Evolutionary conservation across 1,140 invertebrate species (phyloP).

Genomic region (Drosophila baimaii): DNA sequence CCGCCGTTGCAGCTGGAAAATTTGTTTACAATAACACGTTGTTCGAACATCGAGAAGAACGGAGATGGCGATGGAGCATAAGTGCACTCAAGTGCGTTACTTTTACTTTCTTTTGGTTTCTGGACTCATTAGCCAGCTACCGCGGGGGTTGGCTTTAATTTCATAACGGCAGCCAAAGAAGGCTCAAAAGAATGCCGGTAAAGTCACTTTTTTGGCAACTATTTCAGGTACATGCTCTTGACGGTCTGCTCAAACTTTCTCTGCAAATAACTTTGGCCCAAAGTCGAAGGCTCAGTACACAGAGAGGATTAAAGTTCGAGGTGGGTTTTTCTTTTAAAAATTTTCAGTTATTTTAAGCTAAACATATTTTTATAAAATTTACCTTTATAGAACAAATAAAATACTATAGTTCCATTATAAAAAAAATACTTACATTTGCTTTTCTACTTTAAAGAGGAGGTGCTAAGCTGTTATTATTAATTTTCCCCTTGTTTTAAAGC

Average conservation of each 20-base stretch:
- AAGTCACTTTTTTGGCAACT: constrained; percentile 56
- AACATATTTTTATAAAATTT: neutral
- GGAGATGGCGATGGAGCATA: constrained; percentile 46
- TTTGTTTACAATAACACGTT: constrained; percentile 68
- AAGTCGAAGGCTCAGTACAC: constrained; percentile 37
- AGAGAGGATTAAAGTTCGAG: neutral
- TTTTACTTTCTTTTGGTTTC: constrained; percentile 74
- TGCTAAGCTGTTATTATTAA: no score
- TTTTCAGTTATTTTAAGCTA: neutral
- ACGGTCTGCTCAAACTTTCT: constrained; percentile 64
- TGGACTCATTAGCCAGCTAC: constrained; percentile 44
- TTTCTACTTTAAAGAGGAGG: no score
- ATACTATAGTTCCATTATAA: neutral
- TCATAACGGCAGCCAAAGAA: constrained; percentile 38
- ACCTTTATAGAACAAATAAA: neutral
- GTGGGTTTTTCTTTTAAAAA: neutral
- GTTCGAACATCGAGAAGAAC: constrained; percentile 20
- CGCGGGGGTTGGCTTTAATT: constrained; percentile 31
- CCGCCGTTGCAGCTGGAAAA: constrained; percentile 76
- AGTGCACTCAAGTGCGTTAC: constrained; percentile 58
- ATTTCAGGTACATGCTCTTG: constrained; percentile 49
- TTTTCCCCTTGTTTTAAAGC: neutral
- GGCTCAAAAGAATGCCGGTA: constrained; percentile 56
- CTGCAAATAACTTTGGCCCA: constrained; percentile 67
- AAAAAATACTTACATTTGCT: neutral